Evolutionary conservation across 2,113 vertebrate species (phyloP).

Genomic region (Hemibagrus wyckioides): DNA sequence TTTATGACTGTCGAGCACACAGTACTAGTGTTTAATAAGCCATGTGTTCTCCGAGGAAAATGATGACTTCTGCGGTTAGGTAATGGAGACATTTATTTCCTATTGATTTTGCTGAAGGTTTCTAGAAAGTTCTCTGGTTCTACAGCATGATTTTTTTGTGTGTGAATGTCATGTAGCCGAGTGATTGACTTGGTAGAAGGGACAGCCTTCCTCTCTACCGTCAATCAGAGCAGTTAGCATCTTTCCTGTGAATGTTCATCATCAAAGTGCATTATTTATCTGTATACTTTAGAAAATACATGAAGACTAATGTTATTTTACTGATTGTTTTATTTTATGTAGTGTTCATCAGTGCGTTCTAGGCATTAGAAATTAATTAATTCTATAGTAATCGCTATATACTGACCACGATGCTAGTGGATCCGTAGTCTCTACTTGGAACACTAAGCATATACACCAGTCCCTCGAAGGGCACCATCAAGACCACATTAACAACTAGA

Average conservation of each 20-base stretch:
- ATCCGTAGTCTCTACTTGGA: neutral
- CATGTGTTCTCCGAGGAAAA: constrained; percentile 61
- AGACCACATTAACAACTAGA: neutral
- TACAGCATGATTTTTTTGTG: neutral
- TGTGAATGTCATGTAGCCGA: neutral
- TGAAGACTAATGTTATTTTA: neutral
- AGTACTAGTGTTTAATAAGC: neutral
- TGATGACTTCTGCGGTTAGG: constrained; percentile 49
- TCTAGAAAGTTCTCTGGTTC: neutral
- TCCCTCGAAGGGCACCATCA: neutral
- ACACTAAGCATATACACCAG: no score
- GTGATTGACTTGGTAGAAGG: neutral
- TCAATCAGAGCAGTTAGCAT: neutral
- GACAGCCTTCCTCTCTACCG: neutral
- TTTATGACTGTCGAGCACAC: constrained; percentile 31
- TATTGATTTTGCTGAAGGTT: neutral
- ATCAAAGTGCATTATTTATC: neutral
- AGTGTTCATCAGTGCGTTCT: neutral
- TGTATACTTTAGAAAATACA: neutral
- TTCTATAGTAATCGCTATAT: neutral
- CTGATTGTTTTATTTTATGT: neutral
- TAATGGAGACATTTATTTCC: constrained; percentile 42
- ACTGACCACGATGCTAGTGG: no score
- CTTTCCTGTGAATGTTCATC: neutral
- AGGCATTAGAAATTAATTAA: neutral